phyloP scores from a whole-genome alignment of 2,113 vertebrate species.

The Columba janthina region DNA sequence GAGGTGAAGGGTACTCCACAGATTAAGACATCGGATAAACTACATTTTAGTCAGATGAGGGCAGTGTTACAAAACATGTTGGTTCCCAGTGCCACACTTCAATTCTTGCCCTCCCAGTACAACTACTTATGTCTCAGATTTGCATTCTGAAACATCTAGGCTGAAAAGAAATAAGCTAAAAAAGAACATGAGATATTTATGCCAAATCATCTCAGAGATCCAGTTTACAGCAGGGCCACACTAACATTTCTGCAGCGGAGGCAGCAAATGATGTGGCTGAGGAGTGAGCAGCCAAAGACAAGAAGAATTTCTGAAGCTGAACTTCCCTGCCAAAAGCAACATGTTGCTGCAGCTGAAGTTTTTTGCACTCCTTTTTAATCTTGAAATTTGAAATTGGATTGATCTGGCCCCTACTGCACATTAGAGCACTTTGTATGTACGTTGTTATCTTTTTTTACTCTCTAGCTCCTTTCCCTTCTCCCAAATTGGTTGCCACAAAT shows the following conservation, averaged over 20 bases:
- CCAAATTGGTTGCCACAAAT: not conserved
- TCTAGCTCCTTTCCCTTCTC: not conserved
- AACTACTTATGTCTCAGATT: fast-evolving
- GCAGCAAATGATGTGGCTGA: not conserved
- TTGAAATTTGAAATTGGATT: not conserved
- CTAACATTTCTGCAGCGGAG: not conserved
- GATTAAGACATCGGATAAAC: not conserved
- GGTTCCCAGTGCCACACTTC: not conserved
- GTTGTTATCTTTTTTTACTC: not conserved
- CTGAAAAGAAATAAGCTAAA: not conserved
- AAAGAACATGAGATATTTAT: not conserved
- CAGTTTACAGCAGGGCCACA: not conserved
- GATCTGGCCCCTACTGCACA: not conserved
- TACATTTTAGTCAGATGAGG: constrained; percentile 25
- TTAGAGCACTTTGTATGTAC: not conserved
- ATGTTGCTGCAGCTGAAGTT: not conserved
- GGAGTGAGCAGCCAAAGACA: not conserved
- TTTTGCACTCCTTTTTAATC: not conserved
- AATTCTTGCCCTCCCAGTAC: not conserved
- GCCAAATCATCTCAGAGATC: not conserved
- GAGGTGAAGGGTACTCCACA: not conserved
- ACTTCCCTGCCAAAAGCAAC: not conserved
- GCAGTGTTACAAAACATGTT: constrained; percentile 20
- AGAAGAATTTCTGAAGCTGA: not conserved
- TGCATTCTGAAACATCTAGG: not conserved